Evolutionary conservation across 2,888 invertebrate genomes (phyloP), one percentile per base, ranked within the genome.

Genomic region (Volucella bombylans): DNA sequence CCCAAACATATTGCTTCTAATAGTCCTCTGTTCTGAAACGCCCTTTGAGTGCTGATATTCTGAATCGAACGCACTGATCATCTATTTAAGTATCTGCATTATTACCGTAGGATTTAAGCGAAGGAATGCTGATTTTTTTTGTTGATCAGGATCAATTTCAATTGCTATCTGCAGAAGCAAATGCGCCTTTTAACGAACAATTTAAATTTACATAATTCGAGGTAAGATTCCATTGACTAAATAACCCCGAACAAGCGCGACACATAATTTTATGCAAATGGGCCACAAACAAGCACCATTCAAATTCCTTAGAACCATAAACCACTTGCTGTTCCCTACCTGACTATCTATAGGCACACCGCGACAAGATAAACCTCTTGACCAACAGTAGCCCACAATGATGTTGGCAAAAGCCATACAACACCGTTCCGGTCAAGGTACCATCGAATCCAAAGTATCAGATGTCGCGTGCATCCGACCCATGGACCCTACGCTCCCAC

Each of bases 311-410:
- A 55, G 12, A 57, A 14, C 71, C 65, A 65, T 65, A 52, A 72
- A 45, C 65, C 57, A 72, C 71, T 57, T 50, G 59, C 45, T 78
- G 38, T 39, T 59, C 11, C 14, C 61, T 12, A 64, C 62, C 57
- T 64, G 11, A 43, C 23, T 31, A 31, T 31, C 31, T 31, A 31
- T 31, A 31, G 31, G 31, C 31, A 43, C 47, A 57, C 31, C 50
- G 38, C 45, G 31, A 73, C 18, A 55, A 18, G 47, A 74, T 55
- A 64, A 18, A 50, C 45, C 43, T 77, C 64, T 59, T 69, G 69
- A 38, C 74, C 82, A 83, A 83, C 82, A 79, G 82, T 79, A 83
- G 82, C 79, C 61, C 57, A 54, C 8, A 47, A 72, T 78, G 73
- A 73, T 73, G 57, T 67, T 83, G 59, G 79, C 82, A 79, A 59